A percentile compares a stretch with the other conserved stretches of the same genome.
phyloP scores from a whole-genome alignment of 2,113 vertebrate species.

The Serinus canaria region DNA sequence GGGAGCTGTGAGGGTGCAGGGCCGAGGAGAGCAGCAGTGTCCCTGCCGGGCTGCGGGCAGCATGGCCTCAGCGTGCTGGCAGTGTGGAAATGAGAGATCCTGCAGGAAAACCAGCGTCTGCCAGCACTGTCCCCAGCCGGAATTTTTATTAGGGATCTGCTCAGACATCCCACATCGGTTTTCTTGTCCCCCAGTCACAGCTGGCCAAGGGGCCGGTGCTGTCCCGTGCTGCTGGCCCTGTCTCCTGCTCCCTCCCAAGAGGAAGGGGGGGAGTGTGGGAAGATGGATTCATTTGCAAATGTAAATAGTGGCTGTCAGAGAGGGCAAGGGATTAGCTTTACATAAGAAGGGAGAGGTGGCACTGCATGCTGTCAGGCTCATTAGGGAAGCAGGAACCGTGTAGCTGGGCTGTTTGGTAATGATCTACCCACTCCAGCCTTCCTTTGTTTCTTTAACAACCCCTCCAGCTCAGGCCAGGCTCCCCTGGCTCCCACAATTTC shows the following conservation, averaged over 20 bases:
- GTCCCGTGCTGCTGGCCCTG: accelerated
- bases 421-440: conserved; percentile 41
- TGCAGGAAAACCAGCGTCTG: background rate
- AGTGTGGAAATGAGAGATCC: accelerated
- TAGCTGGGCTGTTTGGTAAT: conserved; percentile 40
- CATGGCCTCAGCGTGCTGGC: accelerated
- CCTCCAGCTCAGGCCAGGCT: background rate
- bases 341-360: conserved; percentile 29
- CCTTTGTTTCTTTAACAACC: conserved; percentile 48
- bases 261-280: background rate
- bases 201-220: background rate
- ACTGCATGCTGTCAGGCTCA: conserved; percentile 60
- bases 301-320: conserved; percentile 31
- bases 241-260: background rate
- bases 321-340: conserved; percentile 48
- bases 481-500: background rate
- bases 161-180: background rate
- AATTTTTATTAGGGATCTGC: background rate
- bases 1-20: background rate
- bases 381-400: conserved; percentile 45
- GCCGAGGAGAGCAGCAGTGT: accelerated
- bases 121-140: background rate
- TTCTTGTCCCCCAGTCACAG: background rate
- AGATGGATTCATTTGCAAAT: conserved; percentile 56
- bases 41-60: background rate